A percentile compares a stretch with the other conserved stretches of the same genome.
phyloP scores from a whole-genome alignment of 23 tunicate species.

The Phallusia fumigata region DNA sequence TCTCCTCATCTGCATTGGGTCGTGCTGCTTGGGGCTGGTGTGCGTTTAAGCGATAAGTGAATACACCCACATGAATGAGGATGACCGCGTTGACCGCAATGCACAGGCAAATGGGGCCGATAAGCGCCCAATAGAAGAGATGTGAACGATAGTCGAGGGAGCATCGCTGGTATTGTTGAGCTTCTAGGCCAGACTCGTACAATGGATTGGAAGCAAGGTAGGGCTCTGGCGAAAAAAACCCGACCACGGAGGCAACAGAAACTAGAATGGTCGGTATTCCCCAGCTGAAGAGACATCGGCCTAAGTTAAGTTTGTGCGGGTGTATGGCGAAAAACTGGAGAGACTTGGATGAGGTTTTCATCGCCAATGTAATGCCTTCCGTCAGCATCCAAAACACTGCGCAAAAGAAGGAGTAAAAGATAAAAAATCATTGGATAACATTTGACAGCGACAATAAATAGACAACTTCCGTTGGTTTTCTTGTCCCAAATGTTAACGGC shows the following conservation, averaged over 20 bases:
- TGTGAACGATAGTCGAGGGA: not conserved
- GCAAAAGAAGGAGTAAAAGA: not conserved
- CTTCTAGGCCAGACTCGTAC: not conserved
- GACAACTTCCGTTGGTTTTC: no score
- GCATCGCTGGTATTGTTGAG: not conserved
- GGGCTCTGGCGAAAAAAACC: not conserved
- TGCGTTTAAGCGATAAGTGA: not conserved
- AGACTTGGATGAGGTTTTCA: conserved; percentile 6
- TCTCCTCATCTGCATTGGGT: not conserved
- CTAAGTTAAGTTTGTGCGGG: conserved; percentile 2
- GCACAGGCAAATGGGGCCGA: not conserved
- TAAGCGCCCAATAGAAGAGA: not conserved
- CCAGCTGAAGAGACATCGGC: not conserved
- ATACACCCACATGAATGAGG: not conserved
- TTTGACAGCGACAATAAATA: no score
- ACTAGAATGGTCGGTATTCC: not conserved
- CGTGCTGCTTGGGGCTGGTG: not conserved
- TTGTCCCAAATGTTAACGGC: no score
- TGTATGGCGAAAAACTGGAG: not conserved
- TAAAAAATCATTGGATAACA: no score
- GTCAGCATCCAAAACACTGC: conserved; percentile 19
- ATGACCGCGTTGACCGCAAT: not conserved
- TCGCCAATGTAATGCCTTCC: conserved; percentile 15
- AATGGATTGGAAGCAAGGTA: not conserved
- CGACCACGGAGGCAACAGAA: not conserved